Evolutionary conservation across 2,113 vertebrate genomes (phyloP).

Genomic region (Narcine bancroftii): DNA sequence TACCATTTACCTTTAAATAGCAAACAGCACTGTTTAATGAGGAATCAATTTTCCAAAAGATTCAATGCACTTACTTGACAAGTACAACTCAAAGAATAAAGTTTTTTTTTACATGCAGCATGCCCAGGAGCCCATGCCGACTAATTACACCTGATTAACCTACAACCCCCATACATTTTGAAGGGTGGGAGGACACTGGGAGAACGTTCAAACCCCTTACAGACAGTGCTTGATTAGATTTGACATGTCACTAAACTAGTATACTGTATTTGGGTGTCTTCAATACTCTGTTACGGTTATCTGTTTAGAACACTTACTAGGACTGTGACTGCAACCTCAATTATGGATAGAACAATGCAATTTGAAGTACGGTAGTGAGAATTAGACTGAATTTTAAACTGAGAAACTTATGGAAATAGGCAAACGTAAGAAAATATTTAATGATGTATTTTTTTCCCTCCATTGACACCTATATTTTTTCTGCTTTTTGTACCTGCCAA

Average conservation of each 20-base stretch:
- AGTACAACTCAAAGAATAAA: not conserved
- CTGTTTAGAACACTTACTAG: too few relatives aligned
- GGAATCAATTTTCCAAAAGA: not conserved
- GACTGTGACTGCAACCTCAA: not conserved
- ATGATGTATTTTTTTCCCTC: not conserved
- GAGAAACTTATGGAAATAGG: not conserved
- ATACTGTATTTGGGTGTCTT: too few relatives aligned
- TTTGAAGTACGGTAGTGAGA: not conserved
- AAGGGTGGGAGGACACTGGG: too few relatives aligned
- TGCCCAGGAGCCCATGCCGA: too few relatives aligned
- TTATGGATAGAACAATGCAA: not conserved
- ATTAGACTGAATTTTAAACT: not conserved
- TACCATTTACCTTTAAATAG: not conserved
- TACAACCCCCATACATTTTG: too few relatives aligned
- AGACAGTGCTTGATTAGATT: too few relatives aligned
- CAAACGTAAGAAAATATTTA: not conserved
- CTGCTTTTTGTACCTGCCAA: not conserved
- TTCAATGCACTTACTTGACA: not conserved
- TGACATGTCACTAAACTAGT: too few relatives aligned
- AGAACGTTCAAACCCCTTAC: too few relatives aligned
- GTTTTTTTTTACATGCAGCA: too few relatives aligned
- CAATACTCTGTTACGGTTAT: too few relatives aligned
- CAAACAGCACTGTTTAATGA: too few relatives aligned
- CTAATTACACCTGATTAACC: too few relatives aligned
- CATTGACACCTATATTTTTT: not conserved